A percentile compares a stretch with the other conserved stretches of the same genome.
These are phyloP conservation scores for Psylliodes chrysocephalus DNA, from an alignment of 2,888 invertebrate genomes.

Conservation along the genomic window DNA sequence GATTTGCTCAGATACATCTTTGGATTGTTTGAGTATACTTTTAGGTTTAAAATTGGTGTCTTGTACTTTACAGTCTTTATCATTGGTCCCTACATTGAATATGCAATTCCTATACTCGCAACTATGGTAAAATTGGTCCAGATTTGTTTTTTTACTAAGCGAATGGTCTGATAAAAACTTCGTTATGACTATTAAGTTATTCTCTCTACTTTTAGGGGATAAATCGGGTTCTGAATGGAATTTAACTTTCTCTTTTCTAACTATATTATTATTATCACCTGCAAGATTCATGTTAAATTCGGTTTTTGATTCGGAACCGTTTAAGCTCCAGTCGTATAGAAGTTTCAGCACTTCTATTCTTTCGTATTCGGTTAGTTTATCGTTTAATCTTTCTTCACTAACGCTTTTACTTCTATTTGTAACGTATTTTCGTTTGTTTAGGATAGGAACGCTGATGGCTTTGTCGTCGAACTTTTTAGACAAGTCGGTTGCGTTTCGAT, in stretches of 20 bases:
- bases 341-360: slow-evolving; percentile 61
- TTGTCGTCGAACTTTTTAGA: slow-evolving; percentile 74
- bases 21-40: slow-evolving; percentile 58
- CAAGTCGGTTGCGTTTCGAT: slow-evolving; percentile 71
- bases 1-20: slow-evolving; percentile 50
- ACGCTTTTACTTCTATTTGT: slow-evolving; percentile 56
- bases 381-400: slow-evolving; percentile 55
- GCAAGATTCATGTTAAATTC: slow-evolving; percentile 51
- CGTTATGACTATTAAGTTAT: slow-evolving; percentile 22
- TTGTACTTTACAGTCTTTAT: slow-evolving; percentile 64
- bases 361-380: slow-evolving; percentile 62
- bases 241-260: slow-evolving; percentile 46
- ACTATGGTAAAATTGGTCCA: slow-evolving; percentile 58
- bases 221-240: slow-evolving; percentile 59
- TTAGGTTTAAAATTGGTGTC: slow-evolving; percentile 60
- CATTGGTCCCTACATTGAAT: slow-evolving; percentile 64
- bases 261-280: slow-evolving; percentile 32
- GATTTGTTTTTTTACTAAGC: slow-evolving; percentile 32
- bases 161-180: slow-evolving; percentile 41
- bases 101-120: slow-evolving; percentile 63
- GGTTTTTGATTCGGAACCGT: slow-evolving; percentile 60
- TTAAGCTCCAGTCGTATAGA: slow-evolving; percentile 62
- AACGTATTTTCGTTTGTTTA: slow-evolving; percentile 49
- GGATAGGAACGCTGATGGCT: slow-evolving; percentile 58
- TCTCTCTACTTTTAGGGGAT: slow-evolving; percentile 50